Percentiles rank a stretch among this genome's conserved stretches.
Conservation (phyloP, 2,113 vertebrate species). For the Ondatra zibethicus region DNA sequence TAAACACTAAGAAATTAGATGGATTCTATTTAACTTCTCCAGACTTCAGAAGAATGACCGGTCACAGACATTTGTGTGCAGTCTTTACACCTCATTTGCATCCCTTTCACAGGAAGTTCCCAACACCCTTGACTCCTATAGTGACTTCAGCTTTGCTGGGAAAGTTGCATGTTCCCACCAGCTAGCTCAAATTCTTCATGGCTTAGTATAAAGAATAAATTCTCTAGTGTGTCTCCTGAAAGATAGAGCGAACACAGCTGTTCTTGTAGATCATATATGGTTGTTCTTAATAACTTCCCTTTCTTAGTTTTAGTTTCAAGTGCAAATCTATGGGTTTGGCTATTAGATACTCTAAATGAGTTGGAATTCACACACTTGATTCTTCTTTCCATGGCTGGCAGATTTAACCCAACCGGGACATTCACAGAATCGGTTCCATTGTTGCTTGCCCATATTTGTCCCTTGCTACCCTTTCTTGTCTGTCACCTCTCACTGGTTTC, state of each 20-base stretch:
- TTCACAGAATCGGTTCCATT: not conserved
- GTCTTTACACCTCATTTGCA: not conserved
- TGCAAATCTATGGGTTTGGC: not conserved
- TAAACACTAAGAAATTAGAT: not conserved
- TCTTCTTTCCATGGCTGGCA: not conserved
- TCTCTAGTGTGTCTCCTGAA: not conserved
- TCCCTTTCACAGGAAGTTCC: not conserved
- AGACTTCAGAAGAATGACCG: not conserved
- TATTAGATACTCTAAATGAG: not conserved
- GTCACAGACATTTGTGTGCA: not conserved
- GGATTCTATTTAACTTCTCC: not conserved
- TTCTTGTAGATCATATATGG: not conserved
- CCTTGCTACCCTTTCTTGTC: not conserved
- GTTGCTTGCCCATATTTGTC: not conserved
- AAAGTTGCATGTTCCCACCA: not conserved
- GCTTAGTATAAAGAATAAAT: not conserved
- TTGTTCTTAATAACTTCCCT: not conserved
- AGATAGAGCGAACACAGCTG: not conserved
- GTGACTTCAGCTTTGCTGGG: not conserved
- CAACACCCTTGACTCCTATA: not conserved
- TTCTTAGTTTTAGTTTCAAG: not conserved
- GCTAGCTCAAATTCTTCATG: not conserved
- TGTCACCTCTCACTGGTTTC: too few species aligned
- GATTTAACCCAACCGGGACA: too few species aligned
- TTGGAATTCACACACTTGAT: not conserved